phyloP scores from a whole-genome alignment of 2,797 vertebrate genomes.

The Scomberomorus guttatus region DNA sequence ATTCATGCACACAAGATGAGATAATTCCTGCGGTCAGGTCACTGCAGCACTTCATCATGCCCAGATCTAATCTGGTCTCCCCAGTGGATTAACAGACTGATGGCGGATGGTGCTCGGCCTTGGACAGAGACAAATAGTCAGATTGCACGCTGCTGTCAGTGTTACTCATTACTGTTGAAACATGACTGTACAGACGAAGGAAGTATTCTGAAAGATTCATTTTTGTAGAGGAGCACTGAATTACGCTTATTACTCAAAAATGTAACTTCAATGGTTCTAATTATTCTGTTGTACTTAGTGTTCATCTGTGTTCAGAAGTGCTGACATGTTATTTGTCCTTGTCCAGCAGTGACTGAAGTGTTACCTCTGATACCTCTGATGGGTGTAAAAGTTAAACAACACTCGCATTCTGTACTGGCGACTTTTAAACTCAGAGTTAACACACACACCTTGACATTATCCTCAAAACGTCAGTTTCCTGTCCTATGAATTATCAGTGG shows the following conservation, averaged over 20 bases:
- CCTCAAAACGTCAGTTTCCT: background rate
- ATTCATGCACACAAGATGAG: slow-evolving; percentile 26
- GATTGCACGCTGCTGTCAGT: slow-evolving; percentile 12
- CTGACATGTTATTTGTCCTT: background rate
- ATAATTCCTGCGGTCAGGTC: slow-evolving; percentile 14
- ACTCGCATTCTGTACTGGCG: background rate
- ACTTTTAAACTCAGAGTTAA: background rate
- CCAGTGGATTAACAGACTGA: slow-evolving; percentile 41
- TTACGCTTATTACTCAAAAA: background rate
- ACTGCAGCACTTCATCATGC: slow-evolving; percentile 40
- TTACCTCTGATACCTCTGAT: background rate
- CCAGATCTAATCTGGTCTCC: slow-evolving; percentile 36
- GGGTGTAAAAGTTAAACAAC: background rate
- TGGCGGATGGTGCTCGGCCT: slow-evolving; percentile 5
- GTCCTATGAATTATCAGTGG: background rate
- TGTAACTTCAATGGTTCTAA: background rate
- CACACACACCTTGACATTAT: background rate
- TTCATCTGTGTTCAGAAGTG: background rate
- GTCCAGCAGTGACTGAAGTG: background rate
- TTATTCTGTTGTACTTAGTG: background rate
- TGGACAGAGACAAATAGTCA: slow-evolving; percentile 20
- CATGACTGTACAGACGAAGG: background rate
- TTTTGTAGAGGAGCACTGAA: background rate
- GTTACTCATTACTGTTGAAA: slow-evolving; percentile 8
- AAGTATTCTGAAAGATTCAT: background rate